These are phyloP conservation scores for Lutraria lutraria DNA, from an alignment of 2,888 invertebrate species.

Conservation along the genomic window DNA sequence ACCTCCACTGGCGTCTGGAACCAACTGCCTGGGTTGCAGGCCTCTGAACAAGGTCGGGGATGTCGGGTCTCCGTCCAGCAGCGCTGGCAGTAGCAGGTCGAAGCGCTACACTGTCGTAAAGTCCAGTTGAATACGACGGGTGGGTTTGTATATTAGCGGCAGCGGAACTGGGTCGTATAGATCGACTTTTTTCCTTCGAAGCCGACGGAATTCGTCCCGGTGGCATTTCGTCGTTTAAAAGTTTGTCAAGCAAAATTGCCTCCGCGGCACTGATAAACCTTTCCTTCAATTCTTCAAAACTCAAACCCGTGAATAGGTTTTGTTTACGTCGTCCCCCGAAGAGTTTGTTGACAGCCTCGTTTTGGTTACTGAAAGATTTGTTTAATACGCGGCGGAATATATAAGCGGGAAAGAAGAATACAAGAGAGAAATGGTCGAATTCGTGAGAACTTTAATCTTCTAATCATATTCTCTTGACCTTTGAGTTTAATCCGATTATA, in stretches of 20 bases:
- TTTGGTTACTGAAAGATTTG: slow-evolving; percentile 50
- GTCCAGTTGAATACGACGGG: slow-evolving; percentile 81
- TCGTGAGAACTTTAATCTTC: too few relatives aligned
- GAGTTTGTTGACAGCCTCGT: slow-evolving; percentile 60
- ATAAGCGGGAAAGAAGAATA: neutral
- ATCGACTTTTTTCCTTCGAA: slow-evolving; percentile 71
- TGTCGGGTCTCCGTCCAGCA: slow-evolving; percentile 65
- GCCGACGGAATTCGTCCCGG: slow-evolving; percentile 66
- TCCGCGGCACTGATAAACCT: slow-evolving; percentile 59
- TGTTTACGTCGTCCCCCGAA: slow-evolving; percentile 32
- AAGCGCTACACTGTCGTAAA: slow-evolving; percentile 79
- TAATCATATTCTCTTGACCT: neutral
- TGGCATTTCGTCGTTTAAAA: slow-evolving; percentile 57
- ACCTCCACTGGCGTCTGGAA: slow-evolving; percentile 70
- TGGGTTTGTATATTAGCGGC: slow-evolving; percentile 85
- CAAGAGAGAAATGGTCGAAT: neutral
- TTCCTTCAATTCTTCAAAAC: slow-evolving; percentile 52
- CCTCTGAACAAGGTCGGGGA: slow-evolving; percentile 64
- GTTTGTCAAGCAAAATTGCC: slow-evolving; percentile 50
- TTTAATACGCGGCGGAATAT: slow-evolving; percentile 20
- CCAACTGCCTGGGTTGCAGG: slow-evolving; percentile 83
- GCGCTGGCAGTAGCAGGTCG: slow-evolving; percentile 80
- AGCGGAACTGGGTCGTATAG: slow-evolving; percentile 84
- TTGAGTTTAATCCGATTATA: neutral
- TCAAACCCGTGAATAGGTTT: slow-evolving; percentile 13